These are phyloP conservation scores for Nemotelus pantherinus DNA, from an alignment of 2,888 invertebrate species.

Conservation along the genomic window DNA sequence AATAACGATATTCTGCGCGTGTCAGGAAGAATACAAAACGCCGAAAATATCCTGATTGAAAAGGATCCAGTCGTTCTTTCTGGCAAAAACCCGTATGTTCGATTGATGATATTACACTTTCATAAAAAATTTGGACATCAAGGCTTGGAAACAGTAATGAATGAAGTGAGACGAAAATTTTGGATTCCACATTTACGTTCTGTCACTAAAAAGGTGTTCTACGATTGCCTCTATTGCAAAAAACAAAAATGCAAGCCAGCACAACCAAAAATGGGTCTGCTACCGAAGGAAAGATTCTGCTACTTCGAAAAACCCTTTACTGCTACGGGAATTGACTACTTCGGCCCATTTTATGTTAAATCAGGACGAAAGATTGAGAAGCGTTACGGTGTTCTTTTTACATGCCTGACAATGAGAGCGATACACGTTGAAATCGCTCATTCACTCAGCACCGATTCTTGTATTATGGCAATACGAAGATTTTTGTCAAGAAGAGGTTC, in stretches of 20 bases:
- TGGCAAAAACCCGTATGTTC: constrained; percentile 38
- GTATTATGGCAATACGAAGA: constrained; percentile 49
- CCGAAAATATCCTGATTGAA: not conserved
- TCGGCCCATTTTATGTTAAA: too few species aligned
- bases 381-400: too few species aligned
- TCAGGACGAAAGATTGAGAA: too few species aligned
- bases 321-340: constrained; percentile 48
- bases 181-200: constrained; percentile 41
- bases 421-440: constrained; percentile 49
- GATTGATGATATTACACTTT: too few species aligned
- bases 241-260: constrained; percentile 40
- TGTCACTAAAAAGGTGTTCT: constrained; percentile 37
- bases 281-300: constrained; percentile 52
- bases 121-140: too few species aligned
- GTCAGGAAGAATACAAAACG: constrained; percentile 7
- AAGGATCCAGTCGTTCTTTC: constrained; percentile 38
- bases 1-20: constrained; percentile 7
- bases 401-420: constrained; percentile 45
- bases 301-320: constrained; percentile 51
- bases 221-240: constrained; percentile 40
- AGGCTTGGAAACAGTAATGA: not conserved
- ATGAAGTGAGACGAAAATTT: constrained; percentile 28
- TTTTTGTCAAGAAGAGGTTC: constrained; percentile 49
- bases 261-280: constrained; percentile 53
- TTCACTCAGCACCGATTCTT: constrained; percentile 45